Percentiles rank a stretch among this genome's conserved stretches.
phyloP scores from a whole-genome alignment of 2,797 vertebrate genomes.

The Artibeus lituratus region DNA sequence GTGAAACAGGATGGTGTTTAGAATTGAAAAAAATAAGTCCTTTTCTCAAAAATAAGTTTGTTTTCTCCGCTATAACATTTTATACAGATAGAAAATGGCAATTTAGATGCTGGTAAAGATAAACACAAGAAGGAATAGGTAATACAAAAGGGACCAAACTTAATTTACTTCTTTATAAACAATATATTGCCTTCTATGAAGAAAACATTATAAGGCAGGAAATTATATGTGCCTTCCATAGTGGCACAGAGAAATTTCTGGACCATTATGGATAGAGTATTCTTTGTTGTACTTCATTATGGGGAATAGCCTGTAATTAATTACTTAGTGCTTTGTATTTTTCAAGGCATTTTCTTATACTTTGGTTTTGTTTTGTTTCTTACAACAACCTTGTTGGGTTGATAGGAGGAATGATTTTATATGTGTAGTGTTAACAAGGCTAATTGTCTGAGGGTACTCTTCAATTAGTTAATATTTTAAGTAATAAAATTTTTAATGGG shows the following conservation, averaged over 20 bases:
- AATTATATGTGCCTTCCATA: background rate
- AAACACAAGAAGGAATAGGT: background rate
- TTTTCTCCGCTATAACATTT: conserved; percentile 14
- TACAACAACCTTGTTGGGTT: background rate
- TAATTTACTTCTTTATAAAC: conserved; percentile 13
- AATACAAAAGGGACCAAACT: background rate
- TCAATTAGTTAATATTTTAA: conserved; percentile 35
- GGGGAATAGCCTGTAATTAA: conserved; percentile 22
- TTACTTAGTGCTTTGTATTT: conserved; percentile 29
- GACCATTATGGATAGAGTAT: background rate
- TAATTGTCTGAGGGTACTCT: background rate
- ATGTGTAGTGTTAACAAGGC: conserved; percentile 4
- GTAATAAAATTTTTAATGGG: conserved; percentile 26
- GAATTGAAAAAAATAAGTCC: conserved; percentile 27
- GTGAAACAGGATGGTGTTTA: conserved; percentile 22
- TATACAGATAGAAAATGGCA: conserved; percentile 1
- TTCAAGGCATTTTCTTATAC: conserved; percentile 15
- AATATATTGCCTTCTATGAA: background rate
- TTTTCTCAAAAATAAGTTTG: conserved; percentile 13
- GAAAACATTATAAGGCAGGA: background rate
- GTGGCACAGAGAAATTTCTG: background rate
- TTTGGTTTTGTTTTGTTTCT: background rate
- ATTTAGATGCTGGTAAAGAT: conserved; percentile 8
- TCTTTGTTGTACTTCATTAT: background rate
- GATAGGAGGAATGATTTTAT: background rate